Evolutionary conservation across 2,113 vertebrate species (phyloP).

Genomic region (Thinocorus orbignyianus): DNA sequence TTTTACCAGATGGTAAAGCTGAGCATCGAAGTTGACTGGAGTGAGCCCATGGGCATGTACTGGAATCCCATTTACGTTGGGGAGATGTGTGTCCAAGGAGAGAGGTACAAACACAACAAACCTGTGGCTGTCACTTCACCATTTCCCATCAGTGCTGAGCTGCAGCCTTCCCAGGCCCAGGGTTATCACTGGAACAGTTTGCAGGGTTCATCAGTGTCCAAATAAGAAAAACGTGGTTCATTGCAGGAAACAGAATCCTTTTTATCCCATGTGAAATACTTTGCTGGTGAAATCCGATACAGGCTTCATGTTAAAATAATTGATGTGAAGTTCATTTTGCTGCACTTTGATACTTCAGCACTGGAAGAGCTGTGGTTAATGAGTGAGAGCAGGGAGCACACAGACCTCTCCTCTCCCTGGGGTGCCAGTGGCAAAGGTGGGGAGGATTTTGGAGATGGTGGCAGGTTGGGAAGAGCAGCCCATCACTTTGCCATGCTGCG

Average conservation of each 20-base stretch:
- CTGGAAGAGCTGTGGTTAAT: background rate
- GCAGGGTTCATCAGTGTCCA: background rate
- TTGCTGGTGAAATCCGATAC: background rate
- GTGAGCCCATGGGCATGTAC: accelerated
- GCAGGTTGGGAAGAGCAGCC: background rate
- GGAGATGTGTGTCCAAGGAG: background rate
- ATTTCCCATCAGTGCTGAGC: background rate
- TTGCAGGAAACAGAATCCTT: background rate
- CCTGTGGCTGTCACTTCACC: accelerated
- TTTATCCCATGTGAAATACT: background rate
- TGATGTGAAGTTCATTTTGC: background rate
- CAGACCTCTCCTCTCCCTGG: background rate
- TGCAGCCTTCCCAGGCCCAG: accelerated
- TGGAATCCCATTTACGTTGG: background rate
- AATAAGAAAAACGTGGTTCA: background rate
- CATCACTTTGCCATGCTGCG: background rate
- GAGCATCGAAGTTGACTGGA: background rate
- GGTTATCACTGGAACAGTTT: accelerated
- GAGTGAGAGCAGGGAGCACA: accelerated
- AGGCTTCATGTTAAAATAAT: background rate
- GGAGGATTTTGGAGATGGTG: background rate
- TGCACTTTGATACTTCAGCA: background rate
- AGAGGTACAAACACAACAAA: accelerated
- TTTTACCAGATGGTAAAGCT: background rate
- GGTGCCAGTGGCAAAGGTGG: background rate